Base-by-base conservation (phyloP, 2,113 vertebrate species). In the Amphiprion percula region DNA sequence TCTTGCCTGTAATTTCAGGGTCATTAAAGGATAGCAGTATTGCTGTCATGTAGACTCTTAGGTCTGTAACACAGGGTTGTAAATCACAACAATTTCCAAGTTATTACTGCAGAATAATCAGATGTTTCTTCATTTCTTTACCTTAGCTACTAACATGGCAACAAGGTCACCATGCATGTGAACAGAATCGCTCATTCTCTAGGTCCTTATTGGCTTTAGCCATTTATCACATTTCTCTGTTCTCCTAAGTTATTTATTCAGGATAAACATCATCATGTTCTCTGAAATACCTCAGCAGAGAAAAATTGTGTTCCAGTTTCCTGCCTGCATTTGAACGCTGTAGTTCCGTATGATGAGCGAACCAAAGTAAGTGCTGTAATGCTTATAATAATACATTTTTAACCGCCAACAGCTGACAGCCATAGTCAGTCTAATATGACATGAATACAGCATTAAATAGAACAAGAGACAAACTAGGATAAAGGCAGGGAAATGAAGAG, bases 11-110 rank as follows among this genome's bases (percentile, higher is more conserved):
- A 60, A 68, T 53, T 54, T 70, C 41, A 23, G 68, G 49, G 26
- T 49, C 11, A 67, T 74, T 84, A 58, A 74, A 79, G 21, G 46
- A 79, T 30, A 56, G 52, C 4, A 17, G 41, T 12, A 21, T 30
- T 65, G 39, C 64, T 62, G 23, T n/a, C 37, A 55, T 59, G 9
- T 14, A 10, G 59, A 55, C 24, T 19, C 7, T 47, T 24, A 41
- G 17, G 2, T 49, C 9, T 33, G 5, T 24, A 21, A 30, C 41
- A 50, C 19, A 53, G n/a, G 23, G 49, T 19, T 52, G 70, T 39
- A 49, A 54, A 21, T 44, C 30, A 26, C 8, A n/a, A 44, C 19
- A 11, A 14, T 26, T 47, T 2, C 17, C 26, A 63, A 41, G 26
- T 70, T 44, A 44, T 14, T 10, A 11, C 17, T n/a, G n/a, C 19